Base-by-base conservation (phyloP, 2,797 vertebrate genomes). In the Poeciliopsis paucimaculata region DNA sequence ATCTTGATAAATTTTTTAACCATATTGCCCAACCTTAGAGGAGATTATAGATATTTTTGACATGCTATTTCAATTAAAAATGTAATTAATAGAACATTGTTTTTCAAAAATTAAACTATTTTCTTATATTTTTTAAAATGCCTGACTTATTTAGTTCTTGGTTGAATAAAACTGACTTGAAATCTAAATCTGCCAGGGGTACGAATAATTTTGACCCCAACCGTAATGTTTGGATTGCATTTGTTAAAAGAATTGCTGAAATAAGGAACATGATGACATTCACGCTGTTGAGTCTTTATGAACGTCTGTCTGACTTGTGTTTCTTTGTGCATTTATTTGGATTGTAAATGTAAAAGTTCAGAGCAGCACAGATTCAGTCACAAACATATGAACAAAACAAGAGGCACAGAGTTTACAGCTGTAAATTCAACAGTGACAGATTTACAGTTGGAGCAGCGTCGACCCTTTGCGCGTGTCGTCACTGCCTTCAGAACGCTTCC, bases 341-440 rank as follows among this genome's bases (percentile, higher is more conserved):
- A 39, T 13, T 43, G 11, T n/a, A 70, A 26, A 15, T 26, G 39
- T 84, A 81, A 71, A 90, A 5, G 5, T 26, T 91, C 77, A 11
- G 70, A 46, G 68, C 39, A 87, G 79, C 86, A 89, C 79, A 53
- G 80, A 68, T 86, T 78, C 75, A 84, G 71, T 86, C 81, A 87
- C 91, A 80, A 84, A 85, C 57, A 68, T 72, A 85, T 82, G 77
- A 73, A 75, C 76, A 77, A 75, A 80, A 88, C 89, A 88, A 85
- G 93, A 95, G 90, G 89, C 91, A 87, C 86, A 90, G 60, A 79
- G 79, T 84, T 88, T 2, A 82, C 62, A 79, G 78, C 53, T 46
- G 45, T 73, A 77, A 18, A 77, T 51, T 34, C 15, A 36, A 88
- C 84, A 75, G 34, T 73, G 45, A 83, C 82, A 79, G 79, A 89